Evolutionary conservation across 2,888 invertebrate species (phyloP), one percentile per base, ranked within the genome.

Genomic region (Halocaridina rubra): DNA sequence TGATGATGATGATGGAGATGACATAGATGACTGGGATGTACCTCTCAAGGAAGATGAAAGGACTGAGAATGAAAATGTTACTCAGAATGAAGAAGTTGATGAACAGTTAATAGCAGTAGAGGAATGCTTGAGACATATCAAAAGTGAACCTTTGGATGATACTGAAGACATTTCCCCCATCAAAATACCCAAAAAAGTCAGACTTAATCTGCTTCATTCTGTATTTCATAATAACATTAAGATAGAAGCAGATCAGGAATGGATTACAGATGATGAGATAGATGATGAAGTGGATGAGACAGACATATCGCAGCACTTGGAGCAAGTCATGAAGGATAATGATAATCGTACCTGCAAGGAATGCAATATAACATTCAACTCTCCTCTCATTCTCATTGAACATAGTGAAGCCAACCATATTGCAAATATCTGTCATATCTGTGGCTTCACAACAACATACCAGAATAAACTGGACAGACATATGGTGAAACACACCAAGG

Each of bases 381-480:
- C 53, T 3, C 53, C 16, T 19, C 19, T 53, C 16, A n/a, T 53
- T 16, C 53, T 53, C 53, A 53, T 29, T 27, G 53, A 53, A 53
- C 46, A 75, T n/a, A 27, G 53, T 53, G 75, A 46, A 4, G n/a
- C 27, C 27, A 75, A 75, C 53, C 75, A 75, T 46, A 24, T 33
- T 10, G 75, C 53, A 53, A 19, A 46, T 24, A 46, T 75, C 13
- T 75, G 75, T 53, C 1, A 19, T 24, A 46, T 46, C n/a, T 75
- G 75, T 75, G 75, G 75, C 5, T 75, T 75, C 24, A 75, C 75
- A 75, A 53, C 75, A 13, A 75, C 75, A 39, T 75, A 13, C 29
- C 46, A 75, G 24, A 33, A 75, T 29, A 75, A 53, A n/a, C 24
- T 75, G 46, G 46, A 46, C 19, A 75, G 53, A 46, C 75, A 75